These are phyloP conservation scores for Decapterus maruadsi DNA, from an alignment of 2,797 vertebrate species.

Conservation along the genomic window DNA sequence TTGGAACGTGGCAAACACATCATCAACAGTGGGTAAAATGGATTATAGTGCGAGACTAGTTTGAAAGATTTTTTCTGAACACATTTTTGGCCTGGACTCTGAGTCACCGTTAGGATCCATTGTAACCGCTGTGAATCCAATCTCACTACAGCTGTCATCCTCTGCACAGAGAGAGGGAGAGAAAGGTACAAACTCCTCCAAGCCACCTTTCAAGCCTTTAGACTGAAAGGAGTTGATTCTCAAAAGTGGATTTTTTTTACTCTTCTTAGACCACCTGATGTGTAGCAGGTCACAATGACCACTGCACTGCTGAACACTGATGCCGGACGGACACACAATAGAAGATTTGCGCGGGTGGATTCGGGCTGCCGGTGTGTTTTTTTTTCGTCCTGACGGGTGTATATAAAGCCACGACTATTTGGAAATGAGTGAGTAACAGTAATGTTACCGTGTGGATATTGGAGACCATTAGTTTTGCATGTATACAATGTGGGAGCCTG, in stretches of 20 bases:
- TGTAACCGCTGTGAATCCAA: background rate
- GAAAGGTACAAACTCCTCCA: background rate
- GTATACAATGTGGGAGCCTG: constrained; percentile 72
- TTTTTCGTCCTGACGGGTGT: constrained; percentile 35
- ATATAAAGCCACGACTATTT: constrained; percentile 39
- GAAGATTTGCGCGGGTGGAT: constrained; percentile 5
- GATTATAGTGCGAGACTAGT: background rate
- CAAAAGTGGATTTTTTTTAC: constrained; percentile 20
- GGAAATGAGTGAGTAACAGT: constrained; percentile 45
- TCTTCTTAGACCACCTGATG: constrained; percentile 1
- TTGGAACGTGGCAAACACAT: background rate
- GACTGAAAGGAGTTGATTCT: background rate
- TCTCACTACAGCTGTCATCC: background rate
- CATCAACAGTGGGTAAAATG: background rate
- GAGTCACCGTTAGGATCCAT: background rate
- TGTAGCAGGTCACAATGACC: constrained; percentile 31
- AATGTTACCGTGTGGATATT: constrained; percentile 43
- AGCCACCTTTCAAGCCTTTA: constrained; percentile 13
- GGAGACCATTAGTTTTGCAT: constrained; percentile 74
- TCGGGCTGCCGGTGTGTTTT: constrained; percentile 10
- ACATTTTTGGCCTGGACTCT: background rate
- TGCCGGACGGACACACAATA: constrained; percentile 13
- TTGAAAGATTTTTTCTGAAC: constrained; percentile 8
- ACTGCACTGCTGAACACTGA: background rate
- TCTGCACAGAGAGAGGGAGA: background rate